These are phyloP conservation scores for Hemichromis elongatus DNA, from an alignment of 2,113 vertebrate species.

Conservation along the genomic window DNA sequence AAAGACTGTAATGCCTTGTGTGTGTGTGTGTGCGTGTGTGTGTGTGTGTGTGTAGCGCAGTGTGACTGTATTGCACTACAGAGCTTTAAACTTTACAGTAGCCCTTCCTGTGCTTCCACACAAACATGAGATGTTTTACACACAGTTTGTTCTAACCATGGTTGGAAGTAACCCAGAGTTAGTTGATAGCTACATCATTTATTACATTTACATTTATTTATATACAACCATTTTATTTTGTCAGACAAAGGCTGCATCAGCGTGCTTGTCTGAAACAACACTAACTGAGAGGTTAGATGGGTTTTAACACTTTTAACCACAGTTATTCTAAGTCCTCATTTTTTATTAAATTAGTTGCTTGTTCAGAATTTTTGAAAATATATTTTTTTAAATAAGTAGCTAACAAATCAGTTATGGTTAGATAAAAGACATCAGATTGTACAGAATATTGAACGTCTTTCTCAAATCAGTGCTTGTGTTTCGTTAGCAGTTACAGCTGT, in stretches of 20 bases:
- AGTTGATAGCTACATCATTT: background rate
- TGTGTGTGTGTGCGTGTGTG: background rate
- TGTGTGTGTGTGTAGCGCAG: background rate
- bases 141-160: background rate
- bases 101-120: no score
- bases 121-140: background rate
- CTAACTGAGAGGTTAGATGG: background rate
- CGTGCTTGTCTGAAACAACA: background rate
- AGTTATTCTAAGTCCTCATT: background rate
- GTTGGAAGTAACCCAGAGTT: background rate
- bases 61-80: background rate
- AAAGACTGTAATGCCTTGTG: background rate
- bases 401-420: background rate
- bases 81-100: background rate
- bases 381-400: background rate
- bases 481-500: rapidly evolving
- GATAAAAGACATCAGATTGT: rapidly evolving
- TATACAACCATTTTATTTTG: background rate
- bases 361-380: background rate
- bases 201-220: background rate
- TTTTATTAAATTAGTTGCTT: background rate
- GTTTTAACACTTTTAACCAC: background rate
- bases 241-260: background rate
- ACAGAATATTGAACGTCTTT: background rate
- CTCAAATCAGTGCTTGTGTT: background rate